Conservation (phyloP, 2,797 vertebrate genomes). For the Odontamblyopus rebecca region DNA sequence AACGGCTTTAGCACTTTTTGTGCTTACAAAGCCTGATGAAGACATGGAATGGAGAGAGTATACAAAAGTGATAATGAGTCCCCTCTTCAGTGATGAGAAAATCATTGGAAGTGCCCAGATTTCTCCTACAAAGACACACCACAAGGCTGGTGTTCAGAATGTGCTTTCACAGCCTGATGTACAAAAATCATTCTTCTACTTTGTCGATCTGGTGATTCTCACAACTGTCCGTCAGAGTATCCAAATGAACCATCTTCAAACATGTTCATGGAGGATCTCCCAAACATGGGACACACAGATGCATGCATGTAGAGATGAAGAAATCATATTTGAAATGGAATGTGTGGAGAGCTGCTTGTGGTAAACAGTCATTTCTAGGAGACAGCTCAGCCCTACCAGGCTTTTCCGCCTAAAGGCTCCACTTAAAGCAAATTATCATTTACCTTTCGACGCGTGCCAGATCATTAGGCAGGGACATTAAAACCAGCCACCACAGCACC, state of each 20-base stretch:
- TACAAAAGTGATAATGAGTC: slow-evolving; percentile 76
- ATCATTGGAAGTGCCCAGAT: slow-evolving; percentile 70
- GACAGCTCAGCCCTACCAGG: slow-evolving; percentile 71
- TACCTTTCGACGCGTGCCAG: slow-evolving; percentile 83
- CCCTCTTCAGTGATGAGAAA: slow-evolving; percentile 71
- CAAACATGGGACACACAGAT: slow-evolving; percentile 40
- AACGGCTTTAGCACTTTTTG: slow-evolving; percentile 67
- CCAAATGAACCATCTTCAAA: slow-evolving; percentile 69
- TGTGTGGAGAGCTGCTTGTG: slow-evolving; percentile 64
- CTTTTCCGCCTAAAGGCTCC: slow-evolving; percentile 81
- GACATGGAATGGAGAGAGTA: slow-evolving; percentile 64
- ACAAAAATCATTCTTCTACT: slow-evolving; percentile 41
- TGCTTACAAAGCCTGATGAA: slow-evolving; percentile 73
- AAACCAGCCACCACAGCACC: slow-evolving; percentile 80
- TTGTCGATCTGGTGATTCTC: slow-evolving; percentile 46
- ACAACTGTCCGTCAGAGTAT: slow-evolving; percentile 39
- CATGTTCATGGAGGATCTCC: slow-evolving; percentile 57
- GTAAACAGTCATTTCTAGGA: slow-evolving; percentile 66
- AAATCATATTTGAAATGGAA: slow-evolving; percentile 69
- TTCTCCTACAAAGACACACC: slow-evolving; percentile 68
- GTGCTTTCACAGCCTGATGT: slow-evolving; percentile 64
- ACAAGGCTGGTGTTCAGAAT: slow-evolving; percentile 66
- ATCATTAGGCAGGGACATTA: slow-evolving; percentile 86
- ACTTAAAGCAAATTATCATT: slow-evolving; percentile 86
- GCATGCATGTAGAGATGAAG: slow-evolving; percentile 51